phyloP scores from a whole-genome alignment of 2,888 invertebrate genomes.

The Carabus problematicus region DNA sequence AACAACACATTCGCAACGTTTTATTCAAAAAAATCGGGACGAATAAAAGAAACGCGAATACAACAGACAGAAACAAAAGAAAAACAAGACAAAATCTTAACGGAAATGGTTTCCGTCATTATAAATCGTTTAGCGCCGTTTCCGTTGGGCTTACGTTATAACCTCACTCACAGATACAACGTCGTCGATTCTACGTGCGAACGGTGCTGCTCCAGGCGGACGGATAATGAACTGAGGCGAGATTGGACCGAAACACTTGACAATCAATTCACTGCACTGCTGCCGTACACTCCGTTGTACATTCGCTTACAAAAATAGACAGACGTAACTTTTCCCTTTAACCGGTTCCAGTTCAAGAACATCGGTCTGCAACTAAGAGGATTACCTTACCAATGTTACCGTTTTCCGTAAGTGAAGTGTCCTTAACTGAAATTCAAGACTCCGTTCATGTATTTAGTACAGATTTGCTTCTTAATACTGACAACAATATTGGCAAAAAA shows the following conservation, averaged over 20 bases:
- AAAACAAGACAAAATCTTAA: slow-evolving; percentile 43
- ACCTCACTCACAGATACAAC: not conserved
- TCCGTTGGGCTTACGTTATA: not conserved
- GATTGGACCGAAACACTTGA: slow-evolving; percentile 49
- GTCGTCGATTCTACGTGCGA: slow-evolving; percentile 4
- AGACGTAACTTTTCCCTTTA: slow-evolving; percentile 18
- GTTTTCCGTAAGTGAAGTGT: slow-evolving; percentile 2
- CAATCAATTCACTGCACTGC: slow-evolving; percentile 48
- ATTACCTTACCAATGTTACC: not conserved
- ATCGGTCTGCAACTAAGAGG: slow-evolving; percentile 8
- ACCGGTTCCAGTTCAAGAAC: too few species aligned
- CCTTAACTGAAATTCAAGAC: not conserved
- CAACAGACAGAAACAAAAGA: slow-evolving; percentile 13
- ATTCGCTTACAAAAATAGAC: slow-evolving; percentile 45
- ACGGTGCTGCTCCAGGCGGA: slow-evolving; percentile 32
- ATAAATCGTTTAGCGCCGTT: slow-evolving; percentile 56
- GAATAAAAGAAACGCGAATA: too few species aligned
- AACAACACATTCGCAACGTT: slow-evolving; percentile 11
- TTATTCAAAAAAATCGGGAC: slow-evolving; percentile 8
- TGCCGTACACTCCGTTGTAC: slow-evolving; percentile 44
- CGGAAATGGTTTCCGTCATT: slow-evolving; percentile 56
- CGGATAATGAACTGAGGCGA: slow-evolving; percentile 44
- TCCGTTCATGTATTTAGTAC: not conserved
- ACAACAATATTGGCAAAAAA: slow-evolving; percentile 32
- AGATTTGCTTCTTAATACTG: not conserved